These are phyloP conservation scores for Papilio aristodemus DNA, from an alignment of 1,140 invertebrate species.

Conservation along the genomic window DNA sequence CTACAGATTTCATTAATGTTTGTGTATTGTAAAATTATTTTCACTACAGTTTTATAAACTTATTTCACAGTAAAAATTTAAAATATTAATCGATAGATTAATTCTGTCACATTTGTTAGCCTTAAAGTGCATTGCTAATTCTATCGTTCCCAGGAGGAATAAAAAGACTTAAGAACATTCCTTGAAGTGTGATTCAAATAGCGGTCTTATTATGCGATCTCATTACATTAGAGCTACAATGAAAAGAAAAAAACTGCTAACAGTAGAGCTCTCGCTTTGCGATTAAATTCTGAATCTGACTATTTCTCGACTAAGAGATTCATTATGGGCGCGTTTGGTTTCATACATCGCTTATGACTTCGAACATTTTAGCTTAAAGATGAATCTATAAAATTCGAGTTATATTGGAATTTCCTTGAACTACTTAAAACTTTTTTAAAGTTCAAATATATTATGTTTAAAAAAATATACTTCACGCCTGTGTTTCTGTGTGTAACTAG, in stretches of 20 bases:
- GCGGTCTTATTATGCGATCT: neutral
- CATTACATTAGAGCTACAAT: conserved; percentile 4
- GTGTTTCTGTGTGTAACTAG: too few species aligned
- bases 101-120: too few species aligned
- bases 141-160: neutral
- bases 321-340: neutral
- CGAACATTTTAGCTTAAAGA: neutral
- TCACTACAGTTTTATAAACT: too few species aligned
- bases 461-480: too few species aligned
- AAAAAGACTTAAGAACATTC: neutral
- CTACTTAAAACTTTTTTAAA: neutral
- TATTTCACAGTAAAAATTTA: too few species aligned
- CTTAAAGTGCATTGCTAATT: too few species aligned
- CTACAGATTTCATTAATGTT: too few species aligned
- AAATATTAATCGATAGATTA: too few species aligned
- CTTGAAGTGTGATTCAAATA: too few species aligned
- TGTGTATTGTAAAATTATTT: too few species aligned
- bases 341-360: neutral
- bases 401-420: neutral
- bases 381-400: neutral
- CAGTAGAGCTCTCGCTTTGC: neutral
- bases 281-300: conserved; percentile 1
- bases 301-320: conserved; percentile 1
- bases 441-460: too few species aligned
- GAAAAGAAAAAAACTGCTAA: conserved; percentile 1